phyloP scores from a whole-genome alignment of 2,113 vertebrate genomes.

The Pituophis catenifer region DNA sequence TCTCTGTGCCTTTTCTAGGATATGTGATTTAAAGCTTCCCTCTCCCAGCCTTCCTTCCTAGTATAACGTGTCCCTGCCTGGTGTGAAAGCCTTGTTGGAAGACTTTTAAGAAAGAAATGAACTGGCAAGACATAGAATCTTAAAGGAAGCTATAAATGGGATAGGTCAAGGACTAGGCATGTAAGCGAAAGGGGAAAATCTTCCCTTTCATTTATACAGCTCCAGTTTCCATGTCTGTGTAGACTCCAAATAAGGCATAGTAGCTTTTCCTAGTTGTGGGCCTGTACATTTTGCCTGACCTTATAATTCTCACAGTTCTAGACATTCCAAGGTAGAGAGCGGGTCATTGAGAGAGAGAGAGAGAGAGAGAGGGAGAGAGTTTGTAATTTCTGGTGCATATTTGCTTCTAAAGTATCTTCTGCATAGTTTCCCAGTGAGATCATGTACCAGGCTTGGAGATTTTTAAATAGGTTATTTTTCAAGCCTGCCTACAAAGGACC shows the following conservation, averaged over 20 bases:
- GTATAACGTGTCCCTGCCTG: conserved; percentile 48
- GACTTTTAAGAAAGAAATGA: conserved; percentile 70
- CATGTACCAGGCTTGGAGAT: conserved; percentile 69
- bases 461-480: conserved; percentile 80
- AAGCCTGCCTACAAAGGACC: conserved; percentile 73
- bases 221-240: conserved; percentile 70
- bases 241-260: conserved; percentile 80
- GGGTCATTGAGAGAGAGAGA: conserved; percentile 77
- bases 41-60: conserved; percentile 44
- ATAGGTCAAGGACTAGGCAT: conserved; percentile 75
- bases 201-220: conserved; percentile 75
- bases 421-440: conserved; percentile 93
- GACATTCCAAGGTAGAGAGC: conserved; percentile 81
- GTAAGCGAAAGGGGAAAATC: conserved; percentile 69
- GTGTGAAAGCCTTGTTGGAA: conserved; percentile 65
- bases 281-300: conserved; percentile 73
- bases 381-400: conserved; percentile 82
- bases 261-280: conserved; percentile 71
- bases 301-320: conserved; percentile 82
- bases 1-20: conserved; percentile 49
- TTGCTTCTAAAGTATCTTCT: conserved; percentile 89
- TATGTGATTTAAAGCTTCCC: conserved; percentile 54
- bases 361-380: conserved; percentile 74
- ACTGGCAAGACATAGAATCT: conserved; percentile 69
- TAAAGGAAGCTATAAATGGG: conserved; percentile 82